phyloP scores from a whole-genome alignment of 2,113 vertebrate species.

The Seriola rivoliana region DNA sequence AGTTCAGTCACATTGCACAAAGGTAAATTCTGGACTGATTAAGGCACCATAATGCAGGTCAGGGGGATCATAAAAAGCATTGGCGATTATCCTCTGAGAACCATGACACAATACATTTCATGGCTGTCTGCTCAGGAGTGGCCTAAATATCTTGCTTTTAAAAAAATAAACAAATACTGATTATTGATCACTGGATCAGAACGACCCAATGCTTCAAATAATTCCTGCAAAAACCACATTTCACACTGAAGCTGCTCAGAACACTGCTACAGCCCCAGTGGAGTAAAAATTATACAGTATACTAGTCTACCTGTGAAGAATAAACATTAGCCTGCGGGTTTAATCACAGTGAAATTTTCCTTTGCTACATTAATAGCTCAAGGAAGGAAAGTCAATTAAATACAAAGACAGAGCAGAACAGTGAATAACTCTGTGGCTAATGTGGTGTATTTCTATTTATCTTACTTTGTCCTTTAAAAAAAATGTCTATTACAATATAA shows the following conservation, averaged over 20 bases:
- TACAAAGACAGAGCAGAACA: background rate
- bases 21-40: no score
- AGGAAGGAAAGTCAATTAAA: conserved; percentile 24
- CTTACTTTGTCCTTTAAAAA: background rate
- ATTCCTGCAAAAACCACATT: background rate
- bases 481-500: background rate
- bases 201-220: no score
- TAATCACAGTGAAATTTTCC: conserved; percentile 5
- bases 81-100: no score
- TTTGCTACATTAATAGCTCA: conserved; percentile 18
- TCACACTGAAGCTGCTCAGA: background rate
- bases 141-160: background rate
- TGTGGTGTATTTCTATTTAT: conserved; percentile 4
- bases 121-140: background rate
- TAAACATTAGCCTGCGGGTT: conserved; percentile 14
- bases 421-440: background rate
- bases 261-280: background rate
- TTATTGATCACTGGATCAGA: background rate
- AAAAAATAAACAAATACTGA: no score
- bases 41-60: no score
- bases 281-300: background rate
- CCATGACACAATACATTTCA: background rate
- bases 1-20: background rate
- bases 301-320: background rate
- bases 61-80: background rate